Base-by-base conservation (phyloP, 2,113 vertebrate species). In the Zingel zingel region DNA sequence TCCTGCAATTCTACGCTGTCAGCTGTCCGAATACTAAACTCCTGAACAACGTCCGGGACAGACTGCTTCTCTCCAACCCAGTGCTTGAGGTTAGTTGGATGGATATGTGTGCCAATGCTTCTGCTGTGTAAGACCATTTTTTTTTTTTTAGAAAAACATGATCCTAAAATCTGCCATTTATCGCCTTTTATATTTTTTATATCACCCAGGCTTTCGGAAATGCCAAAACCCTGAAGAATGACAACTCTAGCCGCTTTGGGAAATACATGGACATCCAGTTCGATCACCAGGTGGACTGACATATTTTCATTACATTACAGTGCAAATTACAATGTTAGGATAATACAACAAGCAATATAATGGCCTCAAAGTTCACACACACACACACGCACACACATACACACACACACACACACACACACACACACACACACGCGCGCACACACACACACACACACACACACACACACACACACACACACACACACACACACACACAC, bases 221-320 rank as follows among this genome's bases (percentile, higher is more conserved):
- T 4, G 98, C 98, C 88, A 99, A 97, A 94, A 99, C 98, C 0
- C 93, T 97, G 67, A 97, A 97, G 86, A 99, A 99, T n/a, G 97
- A 99, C 95, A 99, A 99, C 94, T 99, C 98, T 0, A 99, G 98
- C 82, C 96, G 98, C 48, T 99, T 99, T 92, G 98, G 98, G 66
- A 99, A 99, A 87, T 99, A 99, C 91, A 99, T 99, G 98, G 98
- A 99, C 59, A 99, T 99, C 91, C 98, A 99, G 82, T 99, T 99
- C 83, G 97, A 99, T 92, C 96, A 96, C 73, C 97, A 97, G 98
- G 98, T 99, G 93, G 23, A 72, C 19, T 50, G 3, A 53, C 25
- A 64, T 13, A 11, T 51, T 1, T 56, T 19, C 33, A 27, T 36
- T 15, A 39, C 2, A 59, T 39, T 66, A 39, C 6, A 15, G 3